Evolutionary conservation across 1,140 invertebrate genomes (phyloP), one percentile per base, ranked within the genome.

Genomic region (Eciton burchellii): DNA sequence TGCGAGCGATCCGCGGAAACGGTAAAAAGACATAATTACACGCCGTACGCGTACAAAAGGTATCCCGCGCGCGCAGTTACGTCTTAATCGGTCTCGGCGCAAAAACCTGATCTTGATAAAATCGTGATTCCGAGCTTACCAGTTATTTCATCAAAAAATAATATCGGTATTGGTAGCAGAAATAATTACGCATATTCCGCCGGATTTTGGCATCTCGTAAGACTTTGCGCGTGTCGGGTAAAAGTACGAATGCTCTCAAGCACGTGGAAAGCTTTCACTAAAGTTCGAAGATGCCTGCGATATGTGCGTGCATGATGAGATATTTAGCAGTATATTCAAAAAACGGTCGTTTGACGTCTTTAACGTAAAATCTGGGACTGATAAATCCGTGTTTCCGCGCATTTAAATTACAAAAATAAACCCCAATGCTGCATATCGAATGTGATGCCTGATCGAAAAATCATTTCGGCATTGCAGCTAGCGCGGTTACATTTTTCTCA

Each of bases 21-120:
- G 65, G 56, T 76, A 84, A 72, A 81, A 81, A 26, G 45, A 68
- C 26, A 29, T 57, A 81, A 84, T 49, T 57, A 54, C 70, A 26
- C 26, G 45, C 72, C 29, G 56, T 5, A 47, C 19, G 26, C 45
- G 59, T 14, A 65, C 73, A 65, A 76, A 35, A 76, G 29, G 29
- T 45, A 12, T 21, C 5, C 45, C 29, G 43, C 71, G n/a, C 56
- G 24, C 26, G 26, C 43, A 29, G n/a, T 65, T 35, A 65, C 14
- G 9, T 3, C 16, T 65, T 76, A 54, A 65, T 65, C 45, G 29
- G 41, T 26, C 35, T 35, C 8, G 52, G 21, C 43, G n/a, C 26
- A 26, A 63, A 63, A 63, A 63, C 60, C 9, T 21, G 29, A 76
- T 52, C 45, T 65, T 54, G 57, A 74, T 49, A 35, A n/a, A 41